Percentiles rank a stretch among this genome's conserved stretches.
Conservation (phyloP, 1,140 invertebrate genomes). For the Euura saliciscinereae region DNA sequence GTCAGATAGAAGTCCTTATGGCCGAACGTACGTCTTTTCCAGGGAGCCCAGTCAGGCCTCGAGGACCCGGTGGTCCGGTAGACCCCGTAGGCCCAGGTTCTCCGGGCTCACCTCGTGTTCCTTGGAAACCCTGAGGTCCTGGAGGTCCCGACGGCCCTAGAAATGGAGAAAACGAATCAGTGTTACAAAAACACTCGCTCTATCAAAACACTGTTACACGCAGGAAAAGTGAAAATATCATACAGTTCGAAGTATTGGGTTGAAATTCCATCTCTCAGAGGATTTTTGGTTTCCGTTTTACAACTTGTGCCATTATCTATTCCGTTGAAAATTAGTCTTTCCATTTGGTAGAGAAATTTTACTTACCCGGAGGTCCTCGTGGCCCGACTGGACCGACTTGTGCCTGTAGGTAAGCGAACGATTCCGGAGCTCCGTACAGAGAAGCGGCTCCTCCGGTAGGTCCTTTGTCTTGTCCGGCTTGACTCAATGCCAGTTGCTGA, state of each 20-base stretch:
- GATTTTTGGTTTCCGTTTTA: too few relatives aligned
- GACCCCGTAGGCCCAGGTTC: constrained; percentile 69
- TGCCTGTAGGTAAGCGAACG: constrained; percentile 78
- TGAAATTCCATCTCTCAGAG: too few relatives aligned
- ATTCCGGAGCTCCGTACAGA: constrained; percentile 61
- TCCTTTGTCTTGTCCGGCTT: constrained; percentile 77
- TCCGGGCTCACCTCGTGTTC: constrained; percentile 77
- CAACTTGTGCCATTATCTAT: too few relatives aligned
- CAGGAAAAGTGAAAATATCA: constrained; percentile 8
- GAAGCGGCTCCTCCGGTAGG: constrained; percentile 57
- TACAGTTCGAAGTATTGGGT: too few relatives aligned
- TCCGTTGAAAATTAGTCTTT: too few relatives aligned
- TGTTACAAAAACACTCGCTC: neutral
- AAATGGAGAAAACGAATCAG: constrained; percentile 7
- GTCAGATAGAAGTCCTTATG: neutral
- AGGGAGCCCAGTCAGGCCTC: constrained; percentile 71
- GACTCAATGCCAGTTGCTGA: constrained; percentile 68
- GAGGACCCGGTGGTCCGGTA: constrained; percentile 68
- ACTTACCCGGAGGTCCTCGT: constrained; percentile 70
- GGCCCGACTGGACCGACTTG: constrained; percentile 77
- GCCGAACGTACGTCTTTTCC: constrained; percentile 76
- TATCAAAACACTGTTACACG: constrained; percentile 7
- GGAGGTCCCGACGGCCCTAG: constrained; percentile 67
- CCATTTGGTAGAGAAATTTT: neutral
- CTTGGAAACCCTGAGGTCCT: constrained; percentile 82